phyloP scores from a whole-genome alignment of 2,888 invertebrate species.

The Dryococelus australis region DNA sequence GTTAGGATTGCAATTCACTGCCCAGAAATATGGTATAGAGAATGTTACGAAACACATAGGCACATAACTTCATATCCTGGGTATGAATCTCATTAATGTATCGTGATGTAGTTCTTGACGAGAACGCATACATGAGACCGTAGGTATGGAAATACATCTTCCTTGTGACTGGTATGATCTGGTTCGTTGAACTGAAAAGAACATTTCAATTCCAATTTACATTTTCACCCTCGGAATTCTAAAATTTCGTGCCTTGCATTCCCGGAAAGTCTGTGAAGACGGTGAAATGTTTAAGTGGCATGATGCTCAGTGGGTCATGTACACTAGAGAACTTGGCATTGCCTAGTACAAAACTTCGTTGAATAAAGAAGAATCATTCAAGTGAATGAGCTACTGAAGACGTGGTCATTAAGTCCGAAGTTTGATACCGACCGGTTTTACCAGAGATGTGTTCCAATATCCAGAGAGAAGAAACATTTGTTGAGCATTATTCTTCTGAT shows the following conservation, averaged over 20 bases:
- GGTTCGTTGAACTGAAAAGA: no score
- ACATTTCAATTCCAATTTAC: no score
- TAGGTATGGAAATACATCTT: no score
- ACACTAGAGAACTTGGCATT: background rate
- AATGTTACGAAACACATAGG: no score
- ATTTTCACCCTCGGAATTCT: background rate
- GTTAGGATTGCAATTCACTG: no score
- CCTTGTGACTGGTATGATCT: no score
- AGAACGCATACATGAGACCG: no score
- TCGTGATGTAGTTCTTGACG: no score
- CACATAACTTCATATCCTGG: no score
- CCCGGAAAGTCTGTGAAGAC: background rate
- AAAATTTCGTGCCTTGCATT: no score
- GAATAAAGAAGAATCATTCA: background rate
- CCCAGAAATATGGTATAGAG: no score
- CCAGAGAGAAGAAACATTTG: conserved; percentile 27
- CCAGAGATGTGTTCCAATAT: background rate
- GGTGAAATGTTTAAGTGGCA: background rate
- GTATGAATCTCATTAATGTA: no score
- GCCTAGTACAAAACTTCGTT: background rate
- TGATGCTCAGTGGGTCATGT: background rate
- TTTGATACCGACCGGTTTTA: background rate
- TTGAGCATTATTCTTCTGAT: background rate
- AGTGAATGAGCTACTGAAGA: background rate
- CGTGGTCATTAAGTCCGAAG: background rate